Conservation (phyloP, 2,888 invertebrate species). For the Drosophila acutilabella region DNA sequence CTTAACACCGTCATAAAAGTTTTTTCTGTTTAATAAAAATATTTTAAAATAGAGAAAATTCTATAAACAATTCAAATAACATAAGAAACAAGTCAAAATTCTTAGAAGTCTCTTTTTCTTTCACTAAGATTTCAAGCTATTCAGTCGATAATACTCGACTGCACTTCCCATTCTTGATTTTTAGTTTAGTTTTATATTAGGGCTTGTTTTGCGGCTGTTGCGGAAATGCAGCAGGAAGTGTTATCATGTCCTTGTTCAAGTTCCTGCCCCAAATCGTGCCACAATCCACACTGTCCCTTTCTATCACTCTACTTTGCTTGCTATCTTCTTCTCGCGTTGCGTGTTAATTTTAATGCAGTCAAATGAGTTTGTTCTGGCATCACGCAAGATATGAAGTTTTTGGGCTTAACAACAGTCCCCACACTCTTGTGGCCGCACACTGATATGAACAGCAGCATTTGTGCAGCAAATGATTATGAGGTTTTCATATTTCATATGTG, state of each 20-base stretch:
- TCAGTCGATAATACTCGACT: neutral
- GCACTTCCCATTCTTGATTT: neutral
- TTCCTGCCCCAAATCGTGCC: neutral
- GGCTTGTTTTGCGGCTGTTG: slow-evolving; percentile 25
- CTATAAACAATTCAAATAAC: no score
- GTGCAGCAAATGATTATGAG: slow-evolving; percentile 70
- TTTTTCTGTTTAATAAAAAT: no score
- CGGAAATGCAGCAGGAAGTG: slow-evolving; percentile 61
- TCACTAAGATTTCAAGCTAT: neutral
- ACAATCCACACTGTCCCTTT: neutral
- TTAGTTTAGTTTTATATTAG: slow-evolving; percentile 14
- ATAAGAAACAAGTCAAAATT: no score
- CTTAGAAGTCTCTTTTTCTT: no score
- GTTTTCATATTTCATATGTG: slow-evolving; percentile 57
- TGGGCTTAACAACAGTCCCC: slow-evolving; percentile 21
- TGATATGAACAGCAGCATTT: slow-evolving; percentile 29
- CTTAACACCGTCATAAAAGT: no score
- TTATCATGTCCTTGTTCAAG: slow-evolving; percentile 31
- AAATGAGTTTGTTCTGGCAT: slow-evolving; percentile 61
- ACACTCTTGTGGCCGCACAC: neutral
- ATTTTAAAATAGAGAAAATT: no score
- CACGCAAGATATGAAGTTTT: slow-evolving; percentile 64
- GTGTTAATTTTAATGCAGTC: slow-evolving; percentile 65
- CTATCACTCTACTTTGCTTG: neutral
- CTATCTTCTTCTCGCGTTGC: slow-evolving; percentile 4